Percentiles rank a stretch among this genome's conserved stretches.
phyloP scores from a whole-genome alignment of 1,140 invertebrate genomes.

The Teleopsis dalmanni region DNA sequence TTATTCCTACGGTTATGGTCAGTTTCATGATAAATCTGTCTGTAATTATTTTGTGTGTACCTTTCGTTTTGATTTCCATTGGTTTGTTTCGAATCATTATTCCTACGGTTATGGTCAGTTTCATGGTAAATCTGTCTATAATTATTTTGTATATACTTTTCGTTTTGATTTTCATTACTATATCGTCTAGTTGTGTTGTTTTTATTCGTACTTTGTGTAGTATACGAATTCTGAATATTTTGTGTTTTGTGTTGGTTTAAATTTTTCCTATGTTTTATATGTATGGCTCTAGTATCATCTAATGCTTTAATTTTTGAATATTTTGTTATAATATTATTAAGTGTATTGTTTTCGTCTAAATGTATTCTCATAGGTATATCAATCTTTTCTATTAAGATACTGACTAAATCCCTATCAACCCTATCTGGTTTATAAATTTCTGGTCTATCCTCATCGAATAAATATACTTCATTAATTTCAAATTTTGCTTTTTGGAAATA shows the following conservation, averaged over 20 bases:
- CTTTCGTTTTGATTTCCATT: background rate
- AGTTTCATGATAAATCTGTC: background rate
- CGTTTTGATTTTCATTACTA: no score
- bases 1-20: background rate
- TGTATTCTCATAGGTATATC: background rate
- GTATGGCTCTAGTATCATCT: no score
- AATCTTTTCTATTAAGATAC: constrained; percentile 1
- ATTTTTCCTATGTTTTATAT: no score
- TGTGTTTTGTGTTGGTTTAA: no score
- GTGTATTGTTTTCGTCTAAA: background rate
- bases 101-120: background rate
- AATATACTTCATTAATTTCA: background rate
- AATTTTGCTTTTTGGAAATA: background rate
- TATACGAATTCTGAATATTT: no score
- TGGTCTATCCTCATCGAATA: background rate
- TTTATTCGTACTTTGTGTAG: no score
- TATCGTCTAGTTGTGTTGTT: no score
- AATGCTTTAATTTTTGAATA: background rate
- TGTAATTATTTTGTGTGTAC: background rate
- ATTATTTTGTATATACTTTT: background rate
- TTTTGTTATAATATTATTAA: background rate
- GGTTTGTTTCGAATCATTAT: background rate
- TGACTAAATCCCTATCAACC: constrained; percentile 3
- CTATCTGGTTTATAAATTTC: background rate
- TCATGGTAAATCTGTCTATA: background rate